Evolutionary conservation across 2,113 vertebrate genomes (phyloP).

Genomic region (Caranx ignobilis): DNA sequence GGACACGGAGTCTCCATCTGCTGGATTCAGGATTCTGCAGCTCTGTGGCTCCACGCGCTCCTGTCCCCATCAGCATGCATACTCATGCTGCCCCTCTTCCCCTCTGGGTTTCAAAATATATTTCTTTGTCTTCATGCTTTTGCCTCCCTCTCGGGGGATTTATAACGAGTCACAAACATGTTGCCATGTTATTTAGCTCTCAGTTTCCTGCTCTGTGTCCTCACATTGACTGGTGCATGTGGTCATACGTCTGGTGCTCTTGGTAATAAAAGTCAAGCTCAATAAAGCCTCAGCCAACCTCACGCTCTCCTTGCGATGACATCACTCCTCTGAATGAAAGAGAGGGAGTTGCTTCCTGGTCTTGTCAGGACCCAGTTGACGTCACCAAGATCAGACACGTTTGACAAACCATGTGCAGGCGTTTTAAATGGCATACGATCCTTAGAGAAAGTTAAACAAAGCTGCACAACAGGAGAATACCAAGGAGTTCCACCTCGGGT

Average conservation of each 20-base stretch:
- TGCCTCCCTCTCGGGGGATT: constrained; percentile 38
- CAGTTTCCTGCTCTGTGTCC: constrained; percentile 47
- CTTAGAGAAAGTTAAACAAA: constrained; percentile 41
- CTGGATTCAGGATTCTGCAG: constrained; percentile 84
- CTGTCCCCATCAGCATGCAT: constrained; percentile 72
- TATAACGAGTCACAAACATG: constrained; percentile 35
- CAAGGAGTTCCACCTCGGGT: constrained; percentile 8
- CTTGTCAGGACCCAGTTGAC: constrained; percentile 53
- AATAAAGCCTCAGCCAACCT: constrained; percentile 67
- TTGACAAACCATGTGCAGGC: constrained; percentile 51
- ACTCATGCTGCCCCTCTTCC: constrained; percentile 62
- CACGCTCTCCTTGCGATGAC: constrained; percentile 66
- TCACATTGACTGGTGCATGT: constrained; percentile 53
- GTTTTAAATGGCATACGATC: constrained; percentile 23
- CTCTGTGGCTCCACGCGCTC: constrained; percentile 61
- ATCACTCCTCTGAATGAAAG: constrained; percentile 60
- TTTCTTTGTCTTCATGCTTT: constrained; percentile 48
- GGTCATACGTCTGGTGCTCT: constrained; percentile 47
- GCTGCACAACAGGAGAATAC: not conserved
- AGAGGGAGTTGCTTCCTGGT: constrained; percentile 57
- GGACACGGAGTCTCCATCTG: constrained; percentile 75
- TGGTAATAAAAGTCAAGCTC: constrained; percentile 62
- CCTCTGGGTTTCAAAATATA: constrained; percentile 45
- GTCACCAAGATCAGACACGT: constrained; percentile 60
- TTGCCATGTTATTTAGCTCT: constrained; percentile 36